Evolutionary conservation across 2,888 invertebrate species (phyloP).

Genomic region (Cataglyphis cursor): DNA sequence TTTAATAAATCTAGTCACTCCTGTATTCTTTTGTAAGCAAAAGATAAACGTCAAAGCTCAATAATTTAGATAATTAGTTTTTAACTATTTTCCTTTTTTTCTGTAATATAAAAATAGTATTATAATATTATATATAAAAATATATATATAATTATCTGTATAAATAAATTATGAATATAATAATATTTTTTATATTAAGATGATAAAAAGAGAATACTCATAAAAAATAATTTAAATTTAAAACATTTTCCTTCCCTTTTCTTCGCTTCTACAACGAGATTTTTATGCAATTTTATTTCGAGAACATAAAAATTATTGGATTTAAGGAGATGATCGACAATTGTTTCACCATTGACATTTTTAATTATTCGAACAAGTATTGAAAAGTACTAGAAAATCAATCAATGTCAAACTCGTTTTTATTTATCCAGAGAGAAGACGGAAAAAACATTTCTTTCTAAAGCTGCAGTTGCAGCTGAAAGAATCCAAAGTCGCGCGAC

Average conservation of each 20-base stretch:
- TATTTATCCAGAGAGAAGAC: background rate
- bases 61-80: background rate
- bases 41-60: background rate
- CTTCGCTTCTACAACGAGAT: background rate
- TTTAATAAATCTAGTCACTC: background rate
- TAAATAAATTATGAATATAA: background rate
- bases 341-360: background rate
- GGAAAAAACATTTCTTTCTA: slow-evolving; percentile 52
- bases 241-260: background rate
- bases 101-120: background rate
- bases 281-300: background rate
- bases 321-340: background rate
- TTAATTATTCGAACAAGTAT: background rate
- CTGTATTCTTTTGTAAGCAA: background rate
- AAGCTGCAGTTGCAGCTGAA: slow-evolving; percentile 61
- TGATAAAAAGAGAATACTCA: background rate
- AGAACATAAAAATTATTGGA: background rate
- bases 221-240: background rate
- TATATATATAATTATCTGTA: background rate
- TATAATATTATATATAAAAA: background rate
- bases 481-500: slow-evolving; percentile 65
- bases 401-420: background rate
- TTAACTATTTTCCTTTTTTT: background rate
- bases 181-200: background rate
- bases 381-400: background rate